Evolutionary conservation across 2,888 invertebrate genomes (phyloP).

Genomic region (Eumerus sabulonum): DNA sequence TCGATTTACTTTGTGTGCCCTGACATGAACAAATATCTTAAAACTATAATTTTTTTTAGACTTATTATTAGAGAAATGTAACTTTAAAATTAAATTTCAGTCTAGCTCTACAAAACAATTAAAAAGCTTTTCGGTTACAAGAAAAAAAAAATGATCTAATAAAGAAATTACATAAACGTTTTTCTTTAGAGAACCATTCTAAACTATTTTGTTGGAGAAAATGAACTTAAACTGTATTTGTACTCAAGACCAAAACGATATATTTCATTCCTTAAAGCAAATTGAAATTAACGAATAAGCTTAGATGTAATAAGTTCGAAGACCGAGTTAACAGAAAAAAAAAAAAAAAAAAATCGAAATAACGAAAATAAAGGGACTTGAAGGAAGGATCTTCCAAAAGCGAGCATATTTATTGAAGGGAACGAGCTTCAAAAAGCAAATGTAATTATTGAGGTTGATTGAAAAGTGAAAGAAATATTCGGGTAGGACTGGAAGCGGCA

Average conservation of each 20-base stretch:
- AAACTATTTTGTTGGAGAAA: conserved; percentile 45
- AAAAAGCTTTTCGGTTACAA: conserved; percentile 37
- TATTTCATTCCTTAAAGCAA: conserved; percentile 63
- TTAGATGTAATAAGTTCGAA: conserved; percentile 16
- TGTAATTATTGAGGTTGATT: conserved; percentile 3
- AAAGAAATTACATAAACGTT: neutral
- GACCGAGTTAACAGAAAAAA: conserved; percentile 12
- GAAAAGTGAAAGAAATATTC: neutral
- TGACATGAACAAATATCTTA: conserved; percentile 46
- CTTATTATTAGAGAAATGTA: conserved; percentile 7
- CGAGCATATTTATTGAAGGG: conserved; percentile 1
- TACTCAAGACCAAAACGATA: conserved; percentile 60
- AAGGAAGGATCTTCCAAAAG: conserved; percentile 10
- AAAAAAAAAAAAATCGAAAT: conserved; percentile 15
- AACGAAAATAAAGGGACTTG: too few species aligned
- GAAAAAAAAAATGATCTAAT: conserved; percentile 6
- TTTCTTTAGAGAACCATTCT: conserved; percentile 56
- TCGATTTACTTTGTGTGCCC: neutral
- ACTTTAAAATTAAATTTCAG: conserved; percentile 50
- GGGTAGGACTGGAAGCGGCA: conserved; percentile 16
- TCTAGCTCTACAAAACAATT: conserved; percentile 63
- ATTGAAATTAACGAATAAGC: conserved; percentile 40
- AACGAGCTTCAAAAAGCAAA: conserved; percentile 22
- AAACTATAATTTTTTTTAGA: conserved; percentile 24
- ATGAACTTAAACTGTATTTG: conserved; percentile 22